phyloP scores from a whole-genome alignment of 2,113 vertebrate species.

The Raja brachyura region DNA sequence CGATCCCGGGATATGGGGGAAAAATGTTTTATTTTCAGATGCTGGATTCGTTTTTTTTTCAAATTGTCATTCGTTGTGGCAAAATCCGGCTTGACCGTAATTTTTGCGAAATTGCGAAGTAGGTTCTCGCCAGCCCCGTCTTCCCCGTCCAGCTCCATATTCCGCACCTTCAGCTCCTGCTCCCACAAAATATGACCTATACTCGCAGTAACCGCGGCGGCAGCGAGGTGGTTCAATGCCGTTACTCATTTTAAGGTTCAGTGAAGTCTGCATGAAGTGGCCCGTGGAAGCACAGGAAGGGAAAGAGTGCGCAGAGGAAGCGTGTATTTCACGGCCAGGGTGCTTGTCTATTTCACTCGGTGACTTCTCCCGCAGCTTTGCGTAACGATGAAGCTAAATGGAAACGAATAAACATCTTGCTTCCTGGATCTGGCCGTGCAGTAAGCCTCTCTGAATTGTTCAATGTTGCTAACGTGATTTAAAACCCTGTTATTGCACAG shows the following conservation, averaged over 20 bases:
- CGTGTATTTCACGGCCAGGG: not conserved
- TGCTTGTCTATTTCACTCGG: not conserved
- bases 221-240: not conserved
- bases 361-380: not conserved
- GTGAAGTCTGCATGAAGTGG: not conserved
- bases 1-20: not conserved
- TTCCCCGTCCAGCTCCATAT: not conserved
- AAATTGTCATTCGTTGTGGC: not conserved
- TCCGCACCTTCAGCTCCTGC: not conserved
- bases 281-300: not conserved
- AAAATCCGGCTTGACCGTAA: not conserved
- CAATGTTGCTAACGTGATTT: not conserved
- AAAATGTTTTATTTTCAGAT: not conserved
- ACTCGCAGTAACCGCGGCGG: not conserved
- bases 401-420: not conserved
- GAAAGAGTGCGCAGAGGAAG: not conserved
- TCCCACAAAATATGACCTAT: not conserved
- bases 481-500: not conserved
- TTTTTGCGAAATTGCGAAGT: not conserved
- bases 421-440: not conserved
- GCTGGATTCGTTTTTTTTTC: not conserved
- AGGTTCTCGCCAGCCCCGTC: not conserved
- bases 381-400: not conserved
- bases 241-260: not conserved
- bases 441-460: not conserved